phyloP scores from a whole-genome alignment of 1,140 invertebrate genomes.

The Bicyclus anynana region DNA sequence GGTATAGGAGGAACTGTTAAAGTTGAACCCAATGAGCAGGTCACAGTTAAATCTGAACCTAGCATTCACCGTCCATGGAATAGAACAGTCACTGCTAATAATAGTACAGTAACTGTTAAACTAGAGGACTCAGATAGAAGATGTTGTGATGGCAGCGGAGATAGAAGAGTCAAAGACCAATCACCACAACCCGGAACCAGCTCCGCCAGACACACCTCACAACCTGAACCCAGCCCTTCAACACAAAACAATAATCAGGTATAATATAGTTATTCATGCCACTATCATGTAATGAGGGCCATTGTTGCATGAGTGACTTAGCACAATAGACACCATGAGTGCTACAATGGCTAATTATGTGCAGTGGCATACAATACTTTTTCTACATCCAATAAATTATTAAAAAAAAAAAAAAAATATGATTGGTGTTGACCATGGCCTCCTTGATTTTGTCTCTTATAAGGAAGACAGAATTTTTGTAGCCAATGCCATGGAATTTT shows the following conservation, averaged over 20 bases:
- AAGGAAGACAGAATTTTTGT: too few species aligned
- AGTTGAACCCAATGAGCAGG: slow-evolving; percentile 23
- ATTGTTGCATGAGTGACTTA: too few species aligned
- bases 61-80: slow-evolving; percentile 15
- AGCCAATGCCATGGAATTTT: too few species aligned
- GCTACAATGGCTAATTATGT: too few species aligned
- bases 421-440: too few species aligned
- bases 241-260: slow-evolving; percentile 1
- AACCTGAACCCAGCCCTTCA: slow-evolving; percentile 26
- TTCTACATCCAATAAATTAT: too few species aligned
- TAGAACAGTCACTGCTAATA: slow-evolving; percentile 21
- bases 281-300: too few species aligned
- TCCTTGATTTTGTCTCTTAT: too few species aligned
- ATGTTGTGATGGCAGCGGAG: slow-evolving; percentile 40
- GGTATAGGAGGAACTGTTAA: slow-evolving; percentile 10
- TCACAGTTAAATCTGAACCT: slow-evolving; percentile 19
- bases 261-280: too few species aligned
- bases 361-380: too few species aligned
- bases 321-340: too few species aligned
- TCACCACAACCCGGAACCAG: slow-evolving; percentile 64
- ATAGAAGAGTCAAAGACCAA: slow-evolving; percentile 34
- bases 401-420: too few species aligned
- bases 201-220: slow-evolving; percentile 28
- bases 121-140: slow-evolving; percentile 33
- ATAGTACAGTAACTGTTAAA: slow-evolving; percentile 43